These are phyloP conservation scores for Drosophila paranaensis DNA, from an alignment of 2,888 invertebrate species.

Conservation along the genomic window DNA sequence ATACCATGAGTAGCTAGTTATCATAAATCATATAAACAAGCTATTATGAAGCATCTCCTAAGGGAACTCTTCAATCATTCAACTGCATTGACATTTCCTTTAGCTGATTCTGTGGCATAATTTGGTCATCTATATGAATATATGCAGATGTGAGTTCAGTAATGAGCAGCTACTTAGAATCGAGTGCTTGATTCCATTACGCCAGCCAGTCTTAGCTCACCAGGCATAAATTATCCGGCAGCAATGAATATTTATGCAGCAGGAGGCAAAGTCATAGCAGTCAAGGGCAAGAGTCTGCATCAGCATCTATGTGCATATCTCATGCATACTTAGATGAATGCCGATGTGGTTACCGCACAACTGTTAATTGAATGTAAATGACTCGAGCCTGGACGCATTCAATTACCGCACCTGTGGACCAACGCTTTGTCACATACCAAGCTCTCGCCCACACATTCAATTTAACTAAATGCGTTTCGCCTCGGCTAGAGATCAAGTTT, in stretches of 20 bases:
- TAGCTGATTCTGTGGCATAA: conserved; percentile 4
- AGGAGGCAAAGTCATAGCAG: conserved; percentile 17
- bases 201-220: conserved; percentile 6
- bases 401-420: conserved; percentile 68
- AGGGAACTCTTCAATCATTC: not conserved
- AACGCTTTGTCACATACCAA: conserved; percentile 1
- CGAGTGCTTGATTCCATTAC: conserved; percentile 14
- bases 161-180: conserved; percentile 13
- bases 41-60: too few species aligned
- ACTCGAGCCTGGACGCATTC: conserved; percentile 59
- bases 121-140: conserved; percentile 19
- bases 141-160: conserved; percentile 3
- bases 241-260: conserved; percentile 47
- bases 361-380: conserved; percentile 76
- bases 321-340: conserved; percentile 43
- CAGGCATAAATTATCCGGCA: conserved; percentile 33
- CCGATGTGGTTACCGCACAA: conserved; percentile 45
- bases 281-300: conserved; percentile 27
- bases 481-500: conserved; percentile 55
- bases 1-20: not conserved
- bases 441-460: conserved; percentile 22
- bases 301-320: conserved; percentile 28
- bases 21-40: not conserved
- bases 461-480: conserved; percentile 50
- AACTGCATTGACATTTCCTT: not conserved